Percentiles rank a stretch among this genome's conserved stretches.
phyloP scores from a whole-genome alignment of 37 sponge, comb jelly and placozoan species.

The Dysidea cf. avara region DNA sequence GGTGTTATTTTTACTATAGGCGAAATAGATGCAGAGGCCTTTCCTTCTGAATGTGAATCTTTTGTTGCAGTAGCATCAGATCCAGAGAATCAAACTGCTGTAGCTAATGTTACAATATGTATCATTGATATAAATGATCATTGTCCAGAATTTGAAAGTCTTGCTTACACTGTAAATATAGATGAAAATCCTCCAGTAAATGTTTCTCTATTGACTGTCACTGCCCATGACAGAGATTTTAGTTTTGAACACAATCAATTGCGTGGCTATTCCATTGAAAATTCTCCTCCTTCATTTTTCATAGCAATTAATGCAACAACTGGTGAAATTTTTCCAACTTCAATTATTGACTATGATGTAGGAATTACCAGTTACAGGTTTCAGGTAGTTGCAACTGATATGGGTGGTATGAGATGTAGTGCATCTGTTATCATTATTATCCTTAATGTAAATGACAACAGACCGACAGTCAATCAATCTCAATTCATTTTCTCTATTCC shows the following conservation, averaged over 20 bases:
- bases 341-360: slow-evolving; percentile 24
- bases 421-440: slow-evolving; percentile 26
- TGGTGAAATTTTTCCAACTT: slow-evolving; percentile 13
- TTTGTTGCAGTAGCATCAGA: slow-evolving; percentile 43
- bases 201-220: slow-evolving; percentile 13
- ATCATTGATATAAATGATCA: slow-evolving; percentile 53
- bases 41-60: slow-evolving; percentile 10
- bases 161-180: slow-evolving; percentile 8
- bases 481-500: slow-evolving; percentile 2
- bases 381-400: slow-evolving; percentile 36
- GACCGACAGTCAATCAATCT: slow-evolving; percentile 6
- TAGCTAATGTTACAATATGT: slow-evolving; percentile 31
- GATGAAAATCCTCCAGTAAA: slow-evolving; percentile 21
- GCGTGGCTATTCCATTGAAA: slow-evolving; percentile 17
- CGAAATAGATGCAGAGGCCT: slow-evolving; percentile 42
- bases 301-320: slow-evolving; percentile 7
- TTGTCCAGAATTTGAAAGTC: slow-evolving; percentile 35
- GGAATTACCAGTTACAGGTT: slow-evolving; percentile 21
- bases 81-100: slow-evolving; percentile 9
- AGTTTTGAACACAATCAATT: slow-evolving; percentile 8
- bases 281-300: neutral
- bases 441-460: slow-evolving; percentile 23
- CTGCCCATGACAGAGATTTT: slow-evolving; percentile 37
- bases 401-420: slow-evolving; percentile 14
- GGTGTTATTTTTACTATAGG: slow-evolving; percentile 22